Evolutionary conservation across 35 echinoderm and acorn worm genomes (phyloP).

Genomic region (Lytechinus pictus): DNA sequence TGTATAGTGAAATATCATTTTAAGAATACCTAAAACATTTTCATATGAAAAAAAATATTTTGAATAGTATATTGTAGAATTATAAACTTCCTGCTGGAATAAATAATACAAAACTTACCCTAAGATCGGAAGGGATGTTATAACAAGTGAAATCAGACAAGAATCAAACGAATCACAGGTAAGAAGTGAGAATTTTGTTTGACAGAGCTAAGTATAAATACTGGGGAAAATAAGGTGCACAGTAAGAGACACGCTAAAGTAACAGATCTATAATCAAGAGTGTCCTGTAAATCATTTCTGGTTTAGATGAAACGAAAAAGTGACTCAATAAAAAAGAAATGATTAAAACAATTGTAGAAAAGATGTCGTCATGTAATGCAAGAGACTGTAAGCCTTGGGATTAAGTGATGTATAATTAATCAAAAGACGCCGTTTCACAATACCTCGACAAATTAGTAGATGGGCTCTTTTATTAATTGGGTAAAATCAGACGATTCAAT

Average conservation of each 20-base stretch:
- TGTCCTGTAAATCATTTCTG: not conserved
- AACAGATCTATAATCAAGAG: too few species aligned
- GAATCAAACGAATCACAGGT: too few species aligned
- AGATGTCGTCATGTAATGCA: not conserved
- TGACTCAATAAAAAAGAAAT: not conserved
- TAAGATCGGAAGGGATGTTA: not conserved
- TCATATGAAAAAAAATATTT: too few species aligned
- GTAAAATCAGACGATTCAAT: not conserved
- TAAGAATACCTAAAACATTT: too few species aligned
- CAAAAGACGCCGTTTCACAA: not conserved
- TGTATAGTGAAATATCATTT: too few species aligned
- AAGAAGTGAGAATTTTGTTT: too few species aligned
- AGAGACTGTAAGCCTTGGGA: not conserved
- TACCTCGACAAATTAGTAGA: not conserved
- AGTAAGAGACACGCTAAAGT: too few species aligned
- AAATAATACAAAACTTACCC: not conserved
- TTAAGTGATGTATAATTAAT: not conserved
- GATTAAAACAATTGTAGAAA: not conserved
- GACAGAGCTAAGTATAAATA: too few species aligned
- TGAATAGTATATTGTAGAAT: too few species aligned
- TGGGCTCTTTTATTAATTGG: not conserved
- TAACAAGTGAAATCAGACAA: too few species aligned
- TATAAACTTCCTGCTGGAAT: not conserved
- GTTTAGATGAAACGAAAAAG: not conserved
- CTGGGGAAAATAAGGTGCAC: too few species aligned